Conservation (phyloP, 2,888 invertebrate genomes). For the Alviniconcha strummeri region DNA sequence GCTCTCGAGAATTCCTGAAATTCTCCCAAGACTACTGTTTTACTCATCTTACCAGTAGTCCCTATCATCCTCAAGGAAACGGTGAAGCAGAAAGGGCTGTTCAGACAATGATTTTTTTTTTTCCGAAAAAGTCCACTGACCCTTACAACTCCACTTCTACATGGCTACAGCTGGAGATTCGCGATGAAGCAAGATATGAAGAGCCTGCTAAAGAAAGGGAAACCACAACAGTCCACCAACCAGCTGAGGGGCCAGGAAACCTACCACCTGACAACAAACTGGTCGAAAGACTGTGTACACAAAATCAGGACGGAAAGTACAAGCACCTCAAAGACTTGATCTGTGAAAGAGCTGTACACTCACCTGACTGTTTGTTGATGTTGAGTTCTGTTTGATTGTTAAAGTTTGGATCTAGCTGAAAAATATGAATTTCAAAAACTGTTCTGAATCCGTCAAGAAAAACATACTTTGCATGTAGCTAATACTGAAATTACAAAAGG, state of each 20-base stretch:
- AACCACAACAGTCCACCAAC: not conserved
- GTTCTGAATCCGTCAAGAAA: conserved; percentile 9
- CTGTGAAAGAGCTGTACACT: not conserved
- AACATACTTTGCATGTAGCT: not conserved
- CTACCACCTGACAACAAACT: conserved; percentile 7
- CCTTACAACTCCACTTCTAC: conserved; percentile 19
- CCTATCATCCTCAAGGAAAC: not conserved
- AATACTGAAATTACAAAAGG: too few relatives aligned
- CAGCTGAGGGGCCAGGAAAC: conserved; percentile 10
- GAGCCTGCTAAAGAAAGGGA: not conserved
- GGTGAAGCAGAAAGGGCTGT: conserved; percentile 14
- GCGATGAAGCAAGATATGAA: not conserved
- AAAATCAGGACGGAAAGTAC: conserved; percentile 11
- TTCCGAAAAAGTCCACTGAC: not conserved
- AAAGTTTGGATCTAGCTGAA: not conserved
- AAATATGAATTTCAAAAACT: not conserved
- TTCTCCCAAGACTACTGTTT: not conserved
- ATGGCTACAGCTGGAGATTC: conserved; percentile 16
- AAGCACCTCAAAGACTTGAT: conserved; percentile 19
- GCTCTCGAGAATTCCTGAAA: not conserved
- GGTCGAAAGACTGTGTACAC: not conserved
- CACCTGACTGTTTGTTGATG: conserved; percentile 18
- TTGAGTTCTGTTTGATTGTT: not conserved
- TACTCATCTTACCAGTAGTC: conserved; percentile 7
- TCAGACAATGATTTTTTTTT: not conserved